Percentiles rank a stretch among this genome's conserved stretches.
phyloP scores from a whole-genome alignment of 2,888 invertebrate species.

The Matsumyia berberina region DNA sequence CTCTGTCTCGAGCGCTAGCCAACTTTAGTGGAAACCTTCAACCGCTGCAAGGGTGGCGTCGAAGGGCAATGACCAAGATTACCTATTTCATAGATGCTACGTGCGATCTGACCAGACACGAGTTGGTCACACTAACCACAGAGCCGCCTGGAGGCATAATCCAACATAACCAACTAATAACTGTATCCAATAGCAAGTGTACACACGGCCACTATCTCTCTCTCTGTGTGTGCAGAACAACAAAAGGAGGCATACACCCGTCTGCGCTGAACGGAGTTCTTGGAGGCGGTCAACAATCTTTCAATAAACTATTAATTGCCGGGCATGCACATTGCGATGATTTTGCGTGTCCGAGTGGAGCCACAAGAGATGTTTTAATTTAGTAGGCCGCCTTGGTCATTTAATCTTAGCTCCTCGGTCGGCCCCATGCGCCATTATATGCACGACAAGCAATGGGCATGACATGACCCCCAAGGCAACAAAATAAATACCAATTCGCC shows the following conservation, averaged over 20 bases:
- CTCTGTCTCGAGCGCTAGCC: slow-evolving; percentile 20
- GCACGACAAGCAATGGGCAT: slow-evolving; percentile 73
- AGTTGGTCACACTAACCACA: slow-evolving; percentile 70
- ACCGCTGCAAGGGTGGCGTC: slow-evolving; percentile 70
- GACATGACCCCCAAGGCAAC: slow-evolving; percentile 65
- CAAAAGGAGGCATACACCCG: slow-evolving; percentile 31
- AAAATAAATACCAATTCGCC: slow-evolving; percentile 70
- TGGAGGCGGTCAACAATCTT: slow-evolving; percentile 72
- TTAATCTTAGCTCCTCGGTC: slow-evolving; percentile 47
- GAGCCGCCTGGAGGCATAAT: slow-evolving; percentile 49
- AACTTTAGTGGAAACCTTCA: slow-evolving; percentile 38
- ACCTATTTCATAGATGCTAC: slow-evolving; percentile 73
- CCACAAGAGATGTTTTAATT: slow-evolving; percentile 76
- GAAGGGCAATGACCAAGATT: slow-evolving; percentile 71
- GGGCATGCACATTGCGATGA: slow-evolving; percentile 63
- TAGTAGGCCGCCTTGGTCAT: slow-evolving; percentile 68
- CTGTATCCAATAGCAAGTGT: slow-evolving; percentile 62
- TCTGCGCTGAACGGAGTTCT: slow-evolving; percentile 29
- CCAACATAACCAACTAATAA: slow-evolving; percentile 64
- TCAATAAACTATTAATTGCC: slow-evolving; percentile 76
- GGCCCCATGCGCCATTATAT: slow-evolving; percentile 4
- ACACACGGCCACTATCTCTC: background rate
- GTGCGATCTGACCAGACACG: slow-evolving; percentile 72
- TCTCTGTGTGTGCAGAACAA: slow-evolving; percentile 23
- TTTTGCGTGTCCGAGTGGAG: slow-evolving; percentile 67